Conservation (phyloP, 2,888 invertebrate genomes). For the Drosophila mercatorum region DNA sequence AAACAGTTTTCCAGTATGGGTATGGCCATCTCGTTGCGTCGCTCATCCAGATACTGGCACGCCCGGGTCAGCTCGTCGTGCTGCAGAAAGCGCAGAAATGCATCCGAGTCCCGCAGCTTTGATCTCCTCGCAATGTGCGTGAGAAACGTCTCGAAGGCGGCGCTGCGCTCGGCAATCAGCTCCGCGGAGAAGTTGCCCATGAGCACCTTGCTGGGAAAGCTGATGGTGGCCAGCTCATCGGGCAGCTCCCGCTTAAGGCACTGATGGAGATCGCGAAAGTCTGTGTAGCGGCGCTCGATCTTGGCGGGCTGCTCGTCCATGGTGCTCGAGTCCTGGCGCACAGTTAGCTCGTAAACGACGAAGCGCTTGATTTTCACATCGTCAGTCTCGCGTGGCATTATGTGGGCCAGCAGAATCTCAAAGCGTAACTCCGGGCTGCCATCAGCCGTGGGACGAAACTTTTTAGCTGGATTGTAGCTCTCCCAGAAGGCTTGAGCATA, state of each 20-base stretch:
- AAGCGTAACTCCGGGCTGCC: slow-evolving; percentile 84
- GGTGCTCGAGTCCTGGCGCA: slow-evolving; percentile 86
- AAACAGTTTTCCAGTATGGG: slow-evolving; percentile 89
- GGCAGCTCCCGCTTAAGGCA: slow-evolving; percentile 87
- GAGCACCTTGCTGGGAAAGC: slow-evolving; percentile 89
- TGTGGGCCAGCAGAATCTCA: slow-evolving; percentile 89
- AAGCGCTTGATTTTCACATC: slow-evolving; percentile 86
- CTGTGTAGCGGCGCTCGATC: slow-evolving; percentile 90
- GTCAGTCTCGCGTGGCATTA: slow-evolving; percentile 87
- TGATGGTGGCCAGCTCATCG: slow-evolving; percentile 85
- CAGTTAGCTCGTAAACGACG: slow-evolving; percentile 89
- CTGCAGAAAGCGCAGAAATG: slow-evolving; percentile 88
- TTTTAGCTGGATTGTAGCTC: slow-evolving; percentile 54
- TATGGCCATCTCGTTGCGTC: slow-evolving; percentile 87
- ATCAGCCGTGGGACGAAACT: slow-evolving; percentile 70
- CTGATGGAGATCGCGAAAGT: slow-evolving; percentile 88
- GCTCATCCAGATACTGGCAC: slow-evolving; percentile 86
- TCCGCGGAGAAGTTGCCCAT: slow-evolving; percentile 90
- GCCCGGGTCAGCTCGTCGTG: slow-evolving; percentile 88
- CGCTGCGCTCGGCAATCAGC: slow-evolving; percentile 88
- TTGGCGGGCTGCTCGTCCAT: slow-evolving; percentile 87
- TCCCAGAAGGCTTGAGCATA: slow-evolving; percentile 81
- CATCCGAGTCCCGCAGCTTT: slow-evolving; percentile 86
- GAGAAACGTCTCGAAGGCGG: slow-evolving; percentile 88
- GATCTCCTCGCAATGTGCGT: slow-evolving; percentile 86